Evolutionary conservation across 1,140 invertebrate genomes (phyloP), one percentile per base, ranked within the genome.

Genomic region (Eriosoma lanigerum): DNA sequence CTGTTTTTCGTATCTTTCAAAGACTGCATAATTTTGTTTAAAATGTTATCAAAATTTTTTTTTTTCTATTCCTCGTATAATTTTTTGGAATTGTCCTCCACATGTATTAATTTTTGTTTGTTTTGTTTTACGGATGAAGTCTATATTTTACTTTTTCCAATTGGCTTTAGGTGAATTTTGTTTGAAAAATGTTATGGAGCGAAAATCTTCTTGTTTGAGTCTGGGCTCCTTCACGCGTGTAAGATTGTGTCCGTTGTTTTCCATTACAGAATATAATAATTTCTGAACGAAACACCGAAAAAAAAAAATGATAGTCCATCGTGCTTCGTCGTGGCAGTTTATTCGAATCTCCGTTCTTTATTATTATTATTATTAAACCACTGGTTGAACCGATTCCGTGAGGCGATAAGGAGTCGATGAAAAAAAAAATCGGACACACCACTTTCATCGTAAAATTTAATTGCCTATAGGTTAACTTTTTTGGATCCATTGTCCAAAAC

Each of bases 401-500:
- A 78, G 52, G 38, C 56, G 75, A 78, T 78, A 78, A 78, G 38
- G 24, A 26, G 21, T 21, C 75, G 21, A 21, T 26, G 44, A 78
- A 78, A 62, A 58, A 78, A 60, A 78, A 60, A 76, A 58, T 78
- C 26, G 54, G 75, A 78, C 75, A 44, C 54, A 78, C 75, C 56
- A 60, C 75, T 78, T 78, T 78, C 56, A 48, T 78, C 75, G 75
- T 78, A 78, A 78, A 78, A 78, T 78, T 78, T 78, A 78, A 78
- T 78, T 78, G 75, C 75, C 75, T 62, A 78, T 72, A 44, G 54
- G 54, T 78, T 78, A 48, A 62, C 8, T 62, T 78, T 62, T 78
- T 60, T 46, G 26, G 26, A 58, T 26, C 54, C 56, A 78, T 78
- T 78, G 75, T 78, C 75, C 54, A 29, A 29, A 58, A 38, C 29